Conservation (phyloP, 2,797 vertebrate genomes). For the Prionace glauca region DNA sequence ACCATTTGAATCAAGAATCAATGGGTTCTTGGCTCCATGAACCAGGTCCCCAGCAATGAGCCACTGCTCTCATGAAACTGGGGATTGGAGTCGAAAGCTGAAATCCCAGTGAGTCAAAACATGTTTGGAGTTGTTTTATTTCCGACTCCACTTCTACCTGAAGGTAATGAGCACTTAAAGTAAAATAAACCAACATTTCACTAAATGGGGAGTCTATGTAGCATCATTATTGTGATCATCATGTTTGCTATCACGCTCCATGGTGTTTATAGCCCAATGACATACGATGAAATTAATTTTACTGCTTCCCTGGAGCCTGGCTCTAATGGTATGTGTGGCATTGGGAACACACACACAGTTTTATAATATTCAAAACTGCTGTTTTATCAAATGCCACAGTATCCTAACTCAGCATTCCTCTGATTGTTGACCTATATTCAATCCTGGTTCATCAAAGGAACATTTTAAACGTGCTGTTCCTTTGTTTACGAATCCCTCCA, state of each 20-base stretch:
- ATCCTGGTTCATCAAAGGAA: not conserved
- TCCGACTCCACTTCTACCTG: not conserved
- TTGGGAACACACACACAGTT: not conserved
- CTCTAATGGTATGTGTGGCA: not conserved
- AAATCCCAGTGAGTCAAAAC: not conserved
- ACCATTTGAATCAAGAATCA: not conserved
- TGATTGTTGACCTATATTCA: not conserved
- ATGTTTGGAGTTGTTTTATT: not conserved
- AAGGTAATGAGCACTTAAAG: not conserved
- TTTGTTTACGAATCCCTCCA: not conserved
- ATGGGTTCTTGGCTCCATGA: not conserved
- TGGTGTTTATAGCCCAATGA: not conserved
- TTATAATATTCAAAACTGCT: not conserved
- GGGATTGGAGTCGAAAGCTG: not conserved
- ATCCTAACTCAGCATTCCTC: not conserved
- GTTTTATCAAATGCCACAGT: not conserved
- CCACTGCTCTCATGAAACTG: not conserved
- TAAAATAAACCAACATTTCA: not conserved
- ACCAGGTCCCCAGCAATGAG: not conserved
- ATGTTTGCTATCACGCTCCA: not conserved
- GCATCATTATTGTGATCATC: not conserved
- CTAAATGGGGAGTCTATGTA: not conserved
- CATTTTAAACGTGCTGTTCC: not conserved
- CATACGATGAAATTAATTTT: not conserved
- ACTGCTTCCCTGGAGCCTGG: not conserved